These are phyloP conservation scores for Scaptomyza flava DNA, from an alignment of 2,888 invertebrate species.

Conservation along the genomic window DNA sequence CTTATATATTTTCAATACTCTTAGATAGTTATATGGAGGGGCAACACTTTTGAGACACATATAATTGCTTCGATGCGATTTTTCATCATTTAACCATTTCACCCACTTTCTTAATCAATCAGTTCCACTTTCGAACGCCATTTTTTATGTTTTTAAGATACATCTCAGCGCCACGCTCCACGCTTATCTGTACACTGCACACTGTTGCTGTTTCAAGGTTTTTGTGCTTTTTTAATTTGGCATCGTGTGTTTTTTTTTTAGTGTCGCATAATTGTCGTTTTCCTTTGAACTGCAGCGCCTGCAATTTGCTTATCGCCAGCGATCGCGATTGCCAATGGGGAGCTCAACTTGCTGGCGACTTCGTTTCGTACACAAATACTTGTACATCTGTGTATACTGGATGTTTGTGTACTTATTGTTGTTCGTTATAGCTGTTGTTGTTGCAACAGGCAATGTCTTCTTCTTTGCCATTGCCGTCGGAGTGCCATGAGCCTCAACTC, in stretches of 20 bases:
- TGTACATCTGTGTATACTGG: conserved; percentile 16
- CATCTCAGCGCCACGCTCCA: background rate
- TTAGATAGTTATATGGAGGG: too few species aligned
- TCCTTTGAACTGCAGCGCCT: conserved; percentile 82
- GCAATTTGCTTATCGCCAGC: conserved; percentile 82
- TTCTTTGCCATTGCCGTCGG: conserved; percentile 43
- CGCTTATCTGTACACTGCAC: background rate
- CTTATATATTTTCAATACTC: too few species aligned
- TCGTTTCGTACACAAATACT: conserved; percentile 13
- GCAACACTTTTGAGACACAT: too few species aligned
- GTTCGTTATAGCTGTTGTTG: conserved; percentile 19
- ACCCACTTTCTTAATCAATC: conserved; percentile 12
- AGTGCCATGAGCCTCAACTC: conserved; percentile 54
- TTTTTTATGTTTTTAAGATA: conserved; percentile 14
- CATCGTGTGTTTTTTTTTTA: conserved; percentile 42
- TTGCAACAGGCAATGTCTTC: conserved; percentile 49
- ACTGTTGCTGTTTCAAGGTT: conserved; percentile 41
- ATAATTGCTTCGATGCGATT: too few species aligned
- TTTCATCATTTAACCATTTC: background rate
- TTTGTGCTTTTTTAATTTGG: conserved; percentile 46
- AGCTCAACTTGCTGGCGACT: conserved; percentile 45
- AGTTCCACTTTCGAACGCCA: conserved; percentile 29
- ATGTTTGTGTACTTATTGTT: conserved; percentile 26
- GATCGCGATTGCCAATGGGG: conserved; percentile 76
- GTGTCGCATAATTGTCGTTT: conserved; percentile 75